These are phyloP conservation scores for Automeris io DNA, from an alignment of 2,888 invertebrate genomes.

Conservation along the genomic window DNA sequence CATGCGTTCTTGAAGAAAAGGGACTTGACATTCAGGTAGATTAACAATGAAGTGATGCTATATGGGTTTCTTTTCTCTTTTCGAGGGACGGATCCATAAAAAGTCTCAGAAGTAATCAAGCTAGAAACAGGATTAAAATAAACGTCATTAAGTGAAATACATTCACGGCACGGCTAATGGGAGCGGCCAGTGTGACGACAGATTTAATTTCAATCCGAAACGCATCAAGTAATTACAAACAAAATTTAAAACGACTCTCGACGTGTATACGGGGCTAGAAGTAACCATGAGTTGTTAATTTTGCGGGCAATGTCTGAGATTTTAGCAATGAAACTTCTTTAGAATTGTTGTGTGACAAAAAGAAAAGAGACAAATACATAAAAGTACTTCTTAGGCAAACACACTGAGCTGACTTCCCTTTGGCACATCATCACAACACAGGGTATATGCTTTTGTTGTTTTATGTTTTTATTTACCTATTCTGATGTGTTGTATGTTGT, in stretches of 20 bases:
- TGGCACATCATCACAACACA: neutral
- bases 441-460: too few relatives aligned
- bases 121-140: too few relatives aligned
- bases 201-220: constrained; percentile 66
- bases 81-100: too few relatives aligned
- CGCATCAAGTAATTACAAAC: constrained; percentile 70
- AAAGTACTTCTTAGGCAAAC: neutral
- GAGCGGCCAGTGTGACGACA: constrained; percentile 32
- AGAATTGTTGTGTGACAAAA: neutral
- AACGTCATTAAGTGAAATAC: too few relatives aligned
- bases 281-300: too few relatives aligned
- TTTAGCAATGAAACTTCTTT: neutral
- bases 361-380: neutral
- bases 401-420: neutral
- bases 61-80: too few relatives aligned
- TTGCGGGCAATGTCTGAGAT: constrained; percentile 37
- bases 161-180: constrained; percentile 12
- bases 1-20: too few relatives aligned
- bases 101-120: too few relatives aligned
- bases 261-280: constrained; percentile 26
- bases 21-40: too few relatives aligned
- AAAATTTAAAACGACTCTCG: constrained; percentile 43
- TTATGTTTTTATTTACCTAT: too few relatives aligned
- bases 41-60: too few relatives aligned
- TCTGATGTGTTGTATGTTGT: too few relatives aligned